Evolutionary conservation across 2,113 vertebrate genomes (phyloP).

Genomic region (Odontesthes bonariensis): DNA sequence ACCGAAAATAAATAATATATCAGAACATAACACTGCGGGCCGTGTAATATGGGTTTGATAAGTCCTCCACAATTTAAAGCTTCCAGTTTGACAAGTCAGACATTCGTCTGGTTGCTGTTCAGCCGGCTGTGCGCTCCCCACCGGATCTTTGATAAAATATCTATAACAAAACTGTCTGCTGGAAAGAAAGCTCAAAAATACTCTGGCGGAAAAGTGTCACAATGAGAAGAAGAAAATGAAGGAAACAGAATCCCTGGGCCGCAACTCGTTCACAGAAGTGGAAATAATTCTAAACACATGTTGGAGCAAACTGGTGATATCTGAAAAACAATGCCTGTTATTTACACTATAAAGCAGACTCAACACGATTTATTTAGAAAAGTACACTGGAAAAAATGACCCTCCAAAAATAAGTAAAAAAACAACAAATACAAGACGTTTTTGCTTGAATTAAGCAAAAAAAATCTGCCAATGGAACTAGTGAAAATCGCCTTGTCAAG

Average conservation of each 20-base stretch:
- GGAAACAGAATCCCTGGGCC: not conserved
- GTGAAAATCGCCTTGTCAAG: no score
- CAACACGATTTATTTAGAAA: no score
- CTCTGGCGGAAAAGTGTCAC: slow-evolving; percentile 9
- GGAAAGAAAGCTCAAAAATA: slow-evolving; percentile 5
- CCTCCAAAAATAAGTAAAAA: no score
- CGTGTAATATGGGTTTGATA: slow-evolving; percentile 18
- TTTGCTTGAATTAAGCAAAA: no score
- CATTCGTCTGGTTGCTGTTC: slow-evolving; percentile 42
- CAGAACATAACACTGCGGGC: not conserved
- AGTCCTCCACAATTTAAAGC: slow-evolving; percentile 38
- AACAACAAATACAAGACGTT: no score
- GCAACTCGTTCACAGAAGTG: slow-evolving; percentile 4
- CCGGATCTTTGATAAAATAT: slow-evolving; percentile 20
- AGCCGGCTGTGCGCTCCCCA: slow-evolving; percentile 16
- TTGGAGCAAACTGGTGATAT: slow-evolving; percentile 2
- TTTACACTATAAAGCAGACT: not conserved
- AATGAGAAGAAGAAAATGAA: not conserved
- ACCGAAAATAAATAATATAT: not conserved
- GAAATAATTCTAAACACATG: slow-evolving; percentile 27
- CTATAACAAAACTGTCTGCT: slow-evolving; percentile 21
- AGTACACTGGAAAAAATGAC: no score
- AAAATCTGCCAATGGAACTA: no score
- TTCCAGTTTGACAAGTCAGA: slow-evolving; percentile 36
- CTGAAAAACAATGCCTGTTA: not conserved